Evolutionary conservation across 2,113 vertebrate species (phyloP), one percentile per base, ranked within the genome.

Genomic region (Microcebus murinus): DNA sequence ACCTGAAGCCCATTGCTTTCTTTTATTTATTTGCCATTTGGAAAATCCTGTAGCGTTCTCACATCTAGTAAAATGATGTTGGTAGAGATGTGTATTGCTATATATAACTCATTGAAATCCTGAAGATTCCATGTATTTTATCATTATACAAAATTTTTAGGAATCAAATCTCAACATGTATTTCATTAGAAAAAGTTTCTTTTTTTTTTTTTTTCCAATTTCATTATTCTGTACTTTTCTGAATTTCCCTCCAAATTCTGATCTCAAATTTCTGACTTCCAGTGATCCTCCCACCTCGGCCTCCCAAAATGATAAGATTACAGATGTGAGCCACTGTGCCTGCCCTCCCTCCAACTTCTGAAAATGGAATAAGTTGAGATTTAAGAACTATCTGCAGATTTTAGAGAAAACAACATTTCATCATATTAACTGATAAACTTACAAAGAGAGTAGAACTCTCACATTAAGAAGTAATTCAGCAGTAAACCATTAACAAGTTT

Each of bases 381-480:
- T 89, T 63, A 8, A 89, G 73, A 89, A 91, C n/a, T 74, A 31
- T 50, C 11, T 57, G 8, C 10, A 52, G 27, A 55, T 76, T 95
- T 87, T 76, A 76, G 20, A 93, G 50, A 87, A 82, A 85, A 50
- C 27, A 94, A 29, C 67, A 71, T 79, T 74, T 95, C 63, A 48
- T 81, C 20, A 3, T 91, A 17, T 59, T 87, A 81, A 65, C 57
- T 59, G 52, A 88, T 85, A 4, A 68, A 34, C 77, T 92, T 95
- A 79, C 29, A 82, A 65, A 87, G 48, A 73, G 23, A 76, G 23
- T 31, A 52, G 52, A 87, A 79, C 23, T 71, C 8, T 90, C 74
- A 92, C 25, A 77, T 87, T 31, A 76, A 48, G 73, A 48, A 76
- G n/a, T 61, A 81, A 59, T 91, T 94, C 61, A 87, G 14, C 25